phyloP scores from a whole-genome alignment of 92 coral and sea anemone species.

The Ricordea florida region DNA sequence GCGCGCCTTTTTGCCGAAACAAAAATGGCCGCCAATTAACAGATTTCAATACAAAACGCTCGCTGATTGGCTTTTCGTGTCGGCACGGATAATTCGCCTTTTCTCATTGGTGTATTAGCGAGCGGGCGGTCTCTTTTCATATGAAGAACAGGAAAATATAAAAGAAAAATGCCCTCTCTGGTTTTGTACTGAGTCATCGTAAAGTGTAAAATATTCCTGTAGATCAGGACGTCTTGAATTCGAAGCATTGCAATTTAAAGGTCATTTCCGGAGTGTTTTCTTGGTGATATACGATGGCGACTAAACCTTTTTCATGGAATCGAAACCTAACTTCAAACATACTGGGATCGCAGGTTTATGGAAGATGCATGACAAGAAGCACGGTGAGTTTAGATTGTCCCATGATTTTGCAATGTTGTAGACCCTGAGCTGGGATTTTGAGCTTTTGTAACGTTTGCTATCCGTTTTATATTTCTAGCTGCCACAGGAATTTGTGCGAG shows the following conservation, averaged over 20 bases:
- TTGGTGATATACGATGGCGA: slow-evolving; percentile 57
- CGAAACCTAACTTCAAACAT: slow-evolving; percentile 57
- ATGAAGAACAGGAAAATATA: slow-evolving; percentile 38
- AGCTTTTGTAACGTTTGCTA: not conserved
- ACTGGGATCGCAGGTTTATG: slow-evolving; percentile 61
- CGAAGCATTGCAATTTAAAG: not conserved
- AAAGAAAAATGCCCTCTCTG: slow-evolving; percentile 16
- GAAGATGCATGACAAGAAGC: slow-evolving; percentile 62
- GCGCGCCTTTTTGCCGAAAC: slow-evolving; percentile 34
- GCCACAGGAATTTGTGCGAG: slow-evolving; percentile 72
- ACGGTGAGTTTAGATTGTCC: slow-evolving; percentile 56
- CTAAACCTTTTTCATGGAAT: slow-evolving; percentile 24
- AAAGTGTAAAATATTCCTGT: not conserved
- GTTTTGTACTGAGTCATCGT: not conserved
- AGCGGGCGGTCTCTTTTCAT: not conserved
- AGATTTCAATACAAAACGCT: slow-evolving; percentile 35
- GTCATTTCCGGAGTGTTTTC: not conserved
- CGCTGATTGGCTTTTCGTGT: slow-evolving; percentile 36
- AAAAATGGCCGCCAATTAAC: slow-evolving; percentile 41
- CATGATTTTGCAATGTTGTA: not conserved
- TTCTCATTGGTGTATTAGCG: slow-evolving; percentile 35
- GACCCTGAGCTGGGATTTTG: not conserved
- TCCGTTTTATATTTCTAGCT: slow-evolving; percentile 45
- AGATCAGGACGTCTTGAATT: not conserved
- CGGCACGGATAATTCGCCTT: not conserved